Evolutionary conservation across 1,140 invertebrate species (phyloP).

Genomic region (Callitettix versicolor): DNA sequence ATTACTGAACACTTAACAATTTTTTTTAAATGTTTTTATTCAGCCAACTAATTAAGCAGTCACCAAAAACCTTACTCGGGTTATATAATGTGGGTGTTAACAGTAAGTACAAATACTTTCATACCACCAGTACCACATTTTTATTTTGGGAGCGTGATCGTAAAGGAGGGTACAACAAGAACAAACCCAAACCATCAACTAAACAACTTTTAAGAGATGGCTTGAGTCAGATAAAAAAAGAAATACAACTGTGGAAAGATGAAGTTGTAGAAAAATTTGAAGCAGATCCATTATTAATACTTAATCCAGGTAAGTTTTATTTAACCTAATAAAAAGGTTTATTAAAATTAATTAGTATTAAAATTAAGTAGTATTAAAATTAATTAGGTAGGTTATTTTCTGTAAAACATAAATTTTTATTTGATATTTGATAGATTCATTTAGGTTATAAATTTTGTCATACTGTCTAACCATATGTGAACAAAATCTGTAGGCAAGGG

Average conservation of each 20-base stretch:
- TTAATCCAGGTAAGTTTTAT: constrained; percentile 36
- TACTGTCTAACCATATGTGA: no score
- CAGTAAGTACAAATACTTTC: neutral
- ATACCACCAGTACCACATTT: neutral
- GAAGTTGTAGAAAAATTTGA: constrained; percentile 55
- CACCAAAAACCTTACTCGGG: no score
- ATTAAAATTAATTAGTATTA: neutral
- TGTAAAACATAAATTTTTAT: neutral
- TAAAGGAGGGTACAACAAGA: constrained; percentile 47
- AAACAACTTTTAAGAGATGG: constrained; percentile 45
- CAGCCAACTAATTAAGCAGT: no score
- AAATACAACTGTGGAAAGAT: constrained; percentile 51
- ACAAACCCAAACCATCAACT: constrained; percentile 35
- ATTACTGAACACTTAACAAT: no score
- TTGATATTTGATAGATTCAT: neutral
- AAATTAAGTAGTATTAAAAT: neutral
- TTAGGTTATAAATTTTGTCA: no score
- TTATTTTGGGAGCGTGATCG: constrained; percentile 48
- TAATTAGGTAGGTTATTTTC: neutral
- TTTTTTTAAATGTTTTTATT: no score
- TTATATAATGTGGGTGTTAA: no score
- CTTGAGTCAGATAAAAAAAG: constrained; percentile 48
- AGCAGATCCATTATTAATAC: constrained; percentile 45
- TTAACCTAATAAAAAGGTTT: neutral
- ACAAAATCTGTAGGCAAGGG: no score